A percentile compares a stretch with the other conserved stretches of the same genome.
Evolutionary conservation across 2,113 vertebrate genomes (phyloP).

Genomic region (Raja brachyura): DNA sequence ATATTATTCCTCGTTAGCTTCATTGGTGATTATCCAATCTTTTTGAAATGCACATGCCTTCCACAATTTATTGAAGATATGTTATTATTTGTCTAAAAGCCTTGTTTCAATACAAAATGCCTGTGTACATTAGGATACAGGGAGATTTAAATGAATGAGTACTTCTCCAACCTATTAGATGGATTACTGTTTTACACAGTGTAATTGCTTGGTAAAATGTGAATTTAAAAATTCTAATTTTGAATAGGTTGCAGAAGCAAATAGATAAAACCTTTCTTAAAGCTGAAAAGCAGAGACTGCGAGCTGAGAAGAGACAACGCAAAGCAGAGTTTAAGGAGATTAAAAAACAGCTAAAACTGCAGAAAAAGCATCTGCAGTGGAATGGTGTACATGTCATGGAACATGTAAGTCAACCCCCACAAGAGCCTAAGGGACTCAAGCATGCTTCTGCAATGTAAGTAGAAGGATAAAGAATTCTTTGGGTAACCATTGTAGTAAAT

Average conservation of each 20-base stretch:
- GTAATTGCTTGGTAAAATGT: neutral
- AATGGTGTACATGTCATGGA: conserved; percentile 70
- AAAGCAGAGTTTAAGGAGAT: conserved; percentile 93
- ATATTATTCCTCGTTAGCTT: neutral
- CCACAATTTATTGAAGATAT: neutral
- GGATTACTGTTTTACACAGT: neutral
- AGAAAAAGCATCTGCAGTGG: conserved; percentile 85
- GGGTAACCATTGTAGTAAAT: neutral
- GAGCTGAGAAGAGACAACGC: conserved; percentile 88
- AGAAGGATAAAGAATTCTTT: neutral
- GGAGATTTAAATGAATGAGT: neutral
- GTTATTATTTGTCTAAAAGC: neutral
- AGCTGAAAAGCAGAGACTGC: conserved; percentile 86
- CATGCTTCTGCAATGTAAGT: conserved; percentile 57
- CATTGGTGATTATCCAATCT: neutral
- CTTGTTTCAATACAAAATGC: neutral
- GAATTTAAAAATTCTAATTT: neutral
- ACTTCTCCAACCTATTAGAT: neutral
- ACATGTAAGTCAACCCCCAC: conserved; percentile 44
- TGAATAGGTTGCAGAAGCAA: conserved; percentile 79
- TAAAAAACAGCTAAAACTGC: conserved; percentile 90
- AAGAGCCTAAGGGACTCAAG: conserved; percentile 60
- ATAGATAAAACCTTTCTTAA: conserved; percentile 90
- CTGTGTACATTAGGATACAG: neutral
- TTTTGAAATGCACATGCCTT: neutral